A percentile compares a stretch with the other conserved stretches of the same genome.
Conservation (phyloP, 1,140 invertebrate species). For the Brachionus paranguensis region DNA sequence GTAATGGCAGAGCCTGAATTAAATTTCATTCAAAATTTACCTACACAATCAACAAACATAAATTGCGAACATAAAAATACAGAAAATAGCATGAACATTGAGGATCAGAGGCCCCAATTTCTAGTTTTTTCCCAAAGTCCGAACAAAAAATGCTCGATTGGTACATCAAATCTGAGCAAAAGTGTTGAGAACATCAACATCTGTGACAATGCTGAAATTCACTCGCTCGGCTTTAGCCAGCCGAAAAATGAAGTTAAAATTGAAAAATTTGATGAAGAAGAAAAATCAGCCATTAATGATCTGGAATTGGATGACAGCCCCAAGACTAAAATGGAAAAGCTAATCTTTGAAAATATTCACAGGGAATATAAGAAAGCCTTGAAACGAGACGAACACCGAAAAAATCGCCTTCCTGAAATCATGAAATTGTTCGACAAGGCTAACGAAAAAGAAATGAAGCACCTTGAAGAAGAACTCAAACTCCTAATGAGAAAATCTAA, state of each 20-base stretch:
- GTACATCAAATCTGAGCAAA: background rate
- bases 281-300: background rate
- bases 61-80: background rate
- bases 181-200: background rate
- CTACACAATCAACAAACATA: conserved; percentile 14
- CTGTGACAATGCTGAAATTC: background rate
- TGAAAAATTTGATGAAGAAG: background rate
- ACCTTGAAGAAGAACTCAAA: background rate
- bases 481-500: conserved; percentile 12
- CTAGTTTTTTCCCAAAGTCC: background rate
- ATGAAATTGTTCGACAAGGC: background rate
- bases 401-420: background rate
- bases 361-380: background rate
- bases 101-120: background rate
- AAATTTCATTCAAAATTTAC: conserved; percentile 15
- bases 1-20: conserved; percentile 21
- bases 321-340: background rate
- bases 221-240: background rate
- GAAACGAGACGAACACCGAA: background rate
- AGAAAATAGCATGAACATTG: background rate
- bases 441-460: background rate
- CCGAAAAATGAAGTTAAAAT: background rate
- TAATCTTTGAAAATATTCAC: background rate
- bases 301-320: background rate
- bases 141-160: background rate